A percentile compares a stretch with the other conserved stretches of the same genome.
phyloP scores from a whole-genome alignment of 2,888 invertebrate genomes.

The Hirtodrosophila cameraria region DNA sequence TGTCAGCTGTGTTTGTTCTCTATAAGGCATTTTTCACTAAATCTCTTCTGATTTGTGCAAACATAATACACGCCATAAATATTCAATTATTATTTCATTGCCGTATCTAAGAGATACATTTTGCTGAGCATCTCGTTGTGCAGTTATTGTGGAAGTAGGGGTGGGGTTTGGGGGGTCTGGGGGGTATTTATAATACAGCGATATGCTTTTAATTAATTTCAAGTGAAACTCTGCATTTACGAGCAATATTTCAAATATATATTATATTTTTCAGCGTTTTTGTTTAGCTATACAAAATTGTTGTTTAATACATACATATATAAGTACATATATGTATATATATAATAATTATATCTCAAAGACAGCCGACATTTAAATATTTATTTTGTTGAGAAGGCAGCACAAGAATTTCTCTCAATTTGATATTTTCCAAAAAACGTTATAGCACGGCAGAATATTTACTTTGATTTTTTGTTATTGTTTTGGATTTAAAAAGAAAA shows the following conservation, averaged over 20 bases:
- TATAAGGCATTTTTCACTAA: constrained; percentile 55
- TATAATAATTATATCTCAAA: constrained; percentile 26
- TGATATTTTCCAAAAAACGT: constrained; percentile 7
- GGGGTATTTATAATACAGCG: constrained; percentile 77
- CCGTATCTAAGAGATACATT: constrained; percentile 30
- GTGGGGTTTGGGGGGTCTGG: constrained; percentile 4
- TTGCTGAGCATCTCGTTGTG: constrained; percentile 50
- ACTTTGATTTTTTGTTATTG: background rate
- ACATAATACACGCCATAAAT: constrained; percentile 10
- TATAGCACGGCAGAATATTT: constrained; percentile 8
- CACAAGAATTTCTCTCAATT: constrained; percentile 31
- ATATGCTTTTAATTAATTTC: constrained; percentile 71
- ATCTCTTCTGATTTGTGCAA: constrained; percentile 15
- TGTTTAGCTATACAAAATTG: constrained; percentile 45
- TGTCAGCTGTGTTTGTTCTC: constrained; percentile 9
- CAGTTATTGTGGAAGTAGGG: constrained; percentile 33
- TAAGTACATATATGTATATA: constrained; percentile 8
- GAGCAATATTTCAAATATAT: constrained; percentile 41
- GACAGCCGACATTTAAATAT: constrained; percentile 35
- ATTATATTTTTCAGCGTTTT: constrained; percentile 59
- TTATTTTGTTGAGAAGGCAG: constrained; percentile 36
- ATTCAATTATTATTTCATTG: background rate
- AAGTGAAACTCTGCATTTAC: constrained; percentile 51
- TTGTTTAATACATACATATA: constrained; percentile 20
- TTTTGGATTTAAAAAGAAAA: constrained; percentile 10